These are phyloP conservation scores for Paralvinella palmiformis DNA, from an alignment of 1,140 invertebrate species.

Conservation along the genomic window DNA sequence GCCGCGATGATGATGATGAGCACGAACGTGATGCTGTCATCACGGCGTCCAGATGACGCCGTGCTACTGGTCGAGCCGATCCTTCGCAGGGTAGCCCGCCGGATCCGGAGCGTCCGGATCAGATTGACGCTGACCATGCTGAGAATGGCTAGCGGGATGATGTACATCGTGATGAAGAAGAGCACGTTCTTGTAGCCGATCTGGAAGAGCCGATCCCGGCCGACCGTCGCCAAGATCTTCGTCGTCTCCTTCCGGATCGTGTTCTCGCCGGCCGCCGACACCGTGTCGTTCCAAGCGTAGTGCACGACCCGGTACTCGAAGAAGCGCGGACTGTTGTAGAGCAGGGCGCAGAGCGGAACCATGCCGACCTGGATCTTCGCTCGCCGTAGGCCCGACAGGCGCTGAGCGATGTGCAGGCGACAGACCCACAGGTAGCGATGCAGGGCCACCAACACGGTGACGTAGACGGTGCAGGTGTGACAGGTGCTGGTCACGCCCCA, in stretches of 20 bases:
- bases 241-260: background rate
- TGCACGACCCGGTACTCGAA: constrained; percentile 5
- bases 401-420: background rate
- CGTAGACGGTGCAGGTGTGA: background rate
- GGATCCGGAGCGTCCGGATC: background rate
- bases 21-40: constrained; percentile 3
- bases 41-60: background rate
- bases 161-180: constrained; percentile 3
- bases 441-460: constrained; percentile 3
- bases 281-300: background rate
- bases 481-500: background rate
- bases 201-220: background rate
- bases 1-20: constrained; percentile 1
- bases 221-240: background rate
- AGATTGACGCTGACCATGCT: background rate
- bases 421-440: constrained; percentile 7
- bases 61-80: background rate
- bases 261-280: background rate
- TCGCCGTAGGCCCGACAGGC: background rate
- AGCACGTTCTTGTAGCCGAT: constrained; percentile 8
- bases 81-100: too few species aligned
- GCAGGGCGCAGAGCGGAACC: background rate
- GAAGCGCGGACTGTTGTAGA: constrained; percentile 19
- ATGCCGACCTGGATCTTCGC: background rate
- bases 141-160: constrained; percentile 1